phyloP scores from a whole-genome alignment of 92 coral and sea anemone genomes.

The Virgularia gustaviana region DNA sequence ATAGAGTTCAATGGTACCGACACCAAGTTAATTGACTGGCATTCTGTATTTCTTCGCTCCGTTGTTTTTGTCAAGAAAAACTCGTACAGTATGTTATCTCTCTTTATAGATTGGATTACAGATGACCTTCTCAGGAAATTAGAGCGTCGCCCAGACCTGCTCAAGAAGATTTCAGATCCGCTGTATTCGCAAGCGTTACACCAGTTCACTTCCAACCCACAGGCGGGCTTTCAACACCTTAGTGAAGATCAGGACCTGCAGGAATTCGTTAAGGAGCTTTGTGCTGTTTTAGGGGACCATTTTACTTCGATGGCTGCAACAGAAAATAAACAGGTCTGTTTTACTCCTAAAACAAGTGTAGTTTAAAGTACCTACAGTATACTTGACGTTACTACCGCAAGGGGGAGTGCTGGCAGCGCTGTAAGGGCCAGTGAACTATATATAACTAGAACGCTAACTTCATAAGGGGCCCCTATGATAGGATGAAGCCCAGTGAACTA shows the following conservation, averaged over 20 bases:
- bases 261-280: constrained; percentile 59
- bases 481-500: no score
- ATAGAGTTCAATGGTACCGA: no score
- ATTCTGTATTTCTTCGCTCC: neutral
- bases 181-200: constrained; percentile 65
- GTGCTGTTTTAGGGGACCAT: constrained; percentile 70
- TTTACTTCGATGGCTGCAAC: constrained; percentile 67
- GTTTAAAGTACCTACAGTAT: no score
- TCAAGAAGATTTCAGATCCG: constrained; percentile 67
- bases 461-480: no score
- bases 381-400: no score
- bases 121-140: constrained; percentile 67
- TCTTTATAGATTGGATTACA: constrained; percentile 67
- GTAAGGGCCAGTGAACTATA: no score
- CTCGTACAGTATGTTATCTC: neutral
- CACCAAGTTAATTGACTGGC: neutral
- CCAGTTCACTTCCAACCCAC: constrained; percentile 56
- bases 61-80: neutral
- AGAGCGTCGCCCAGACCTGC: constrained; percentile 60
- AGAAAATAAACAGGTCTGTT: no score
- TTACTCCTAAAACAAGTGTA: no score
- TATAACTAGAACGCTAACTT: no score
- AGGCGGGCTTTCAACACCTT: constrained; percentile 54
- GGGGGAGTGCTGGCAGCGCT: no score
- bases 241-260: constrained; percentile 64